Base-by-base conservation (phyloP, 2,113 vertebrate species). In the Heterotis niloticus region DNA sequence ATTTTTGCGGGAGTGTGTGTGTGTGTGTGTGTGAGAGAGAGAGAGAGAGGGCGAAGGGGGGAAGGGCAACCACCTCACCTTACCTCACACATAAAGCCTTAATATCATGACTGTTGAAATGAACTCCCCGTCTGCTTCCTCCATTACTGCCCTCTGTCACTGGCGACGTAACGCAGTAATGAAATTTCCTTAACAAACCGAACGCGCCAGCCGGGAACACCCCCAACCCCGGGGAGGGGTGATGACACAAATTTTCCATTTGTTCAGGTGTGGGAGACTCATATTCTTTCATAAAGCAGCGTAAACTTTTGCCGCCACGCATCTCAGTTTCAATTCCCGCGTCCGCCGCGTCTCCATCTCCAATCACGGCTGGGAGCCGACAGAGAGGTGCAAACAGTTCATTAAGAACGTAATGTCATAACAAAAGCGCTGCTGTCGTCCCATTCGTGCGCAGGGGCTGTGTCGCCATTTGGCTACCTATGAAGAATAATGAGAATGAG, bases 371-470 rank as follows among this genome's bases (percentile, higher is more conserved):
- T 69, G 5, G 11, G 28, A 10, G 29, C 16, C 20, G 67, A 16
- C 28, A 44, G 13, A 69, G 18, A 34, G 9, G 34, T 28, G 12
- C 4, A 44, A 20, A 14, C 17, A 51, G 29, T 28, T 70, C 5
- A 10, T 44, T 44, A 44, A 44, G 34, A 44, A 44, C 34, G 7
- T 44, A 44, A 44, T 44, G 7, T 2, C 7, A 44, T 44, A 44
- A 44, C 34, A 44, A 7, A 44, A 44, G 34, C 34, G 7, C 3
- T 44, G 65, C 77, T 64, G 9, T 52, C 24, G 64, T 24, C 18
- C 52, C 81, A n/a, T 78, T 71, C 78, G 76, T 68, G 51, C 54
- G 13, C 65, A 80, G 64, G 75, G 66, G 69, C 65, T 52, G 44
- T 51, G 70, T 23, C 26, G n/a, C 34, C 66, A 74, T 80, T 78